phyloP scores from a whole-genome alignment of 1,140 invertebrate genomes.

The Drosophila pallidifrons region DNA sequence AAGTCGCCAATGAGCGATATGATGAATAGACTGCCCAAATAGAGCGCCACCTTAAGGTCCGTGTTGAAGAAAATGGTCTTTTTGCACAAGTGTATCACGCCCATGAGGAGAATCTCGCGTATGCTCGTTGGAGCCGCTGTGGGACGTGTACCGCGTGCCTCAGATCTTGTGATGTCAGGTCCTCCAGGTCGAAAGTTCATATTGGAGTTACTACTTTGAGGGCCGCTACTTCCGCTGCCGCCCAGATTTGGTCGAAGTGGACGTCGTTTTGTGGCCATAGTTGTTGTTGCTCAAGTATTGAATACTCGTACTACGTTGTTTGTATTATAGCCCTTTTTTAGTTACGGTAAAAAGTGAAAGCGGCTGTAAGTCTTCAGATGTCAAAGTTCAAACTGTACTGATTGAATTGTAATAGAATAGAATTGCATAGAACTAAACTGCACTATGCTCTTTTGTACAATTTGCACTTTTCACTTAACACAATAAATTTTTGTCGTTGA shows the following conservation, averaged over 20 bases:
- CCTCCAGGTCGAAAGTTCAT: slow-evolving; percentile 83
- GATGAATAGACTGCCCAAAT: slow-evolving; percentile 92
- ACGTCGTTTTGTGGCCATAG: slow-evolving; percentile 77
- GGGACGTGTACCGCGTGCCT: slow-evolving; percentile 87
- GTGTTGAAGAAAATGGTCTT: slow-evolving; percentile 94
- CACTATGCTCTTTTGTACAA: neutral
- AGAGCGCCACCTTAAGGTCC: slow-evolving; percentile 93
- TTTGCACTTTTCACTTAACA: slow-evolving; percentile 2
- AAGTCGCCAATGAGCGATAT: slow-evolving; percentile 94
- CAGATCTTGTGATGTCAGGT: slow-evolving; percentile 68
- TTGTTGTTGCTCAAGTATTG: slow-evolving; percentile 13
- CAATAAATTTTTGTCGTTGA: slow-evolving; percentile 30
- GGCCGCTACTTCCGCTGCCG: neutral
- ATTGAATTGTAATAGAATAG: neutral
- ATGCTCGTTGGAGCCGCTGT: slow-evolving; percentile 93
- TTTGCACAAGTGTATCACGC: slow-evolving; percentile 94
- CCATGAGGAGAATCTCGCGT: slow-evolving; percentile 91
- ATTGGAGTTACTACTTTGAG: slow-evolving; percentile 49
- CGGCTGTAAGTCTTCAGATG: slow-evolving; percentile 41
- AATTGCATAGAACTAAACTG: neutral
- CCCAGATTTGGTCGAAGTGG: slow-evolving; percentile 68
- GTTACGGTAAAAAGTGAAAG: slow-evolving; percentile 66
- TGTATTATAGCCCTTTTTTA: slow-evolving; percentile 70
- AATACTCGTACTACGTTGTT: slow-evolving; percentile 31
- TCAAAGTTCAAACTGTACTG: slow-evolving; percentile 62